Percentiles rank a stretch among this genome's conserved stretches.
Conservation (phyloP, 2,888 invertebrate species). For the Loripinus fragilis region DNA sequence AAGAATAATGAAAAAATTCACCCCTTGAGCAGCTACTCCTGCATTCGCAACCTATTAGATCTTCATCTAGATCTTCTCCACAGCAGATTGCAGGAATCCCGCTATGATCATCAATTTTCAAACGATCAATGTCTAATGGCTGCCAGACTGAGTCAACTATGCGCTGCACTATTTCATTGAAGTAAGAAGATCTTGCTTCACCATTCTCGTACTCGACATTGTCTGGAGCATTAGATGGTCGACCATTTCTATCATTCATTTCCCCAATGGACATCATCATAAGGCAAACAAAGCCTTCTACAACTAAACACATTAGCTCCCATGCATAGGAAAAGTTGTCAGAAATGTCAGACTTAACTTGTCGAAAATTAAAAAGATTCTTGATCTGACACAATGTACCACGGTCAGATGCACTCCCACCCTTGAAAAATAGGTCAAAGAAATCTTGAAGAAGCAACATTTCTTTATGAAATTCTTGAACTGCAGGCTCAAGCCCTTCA, state of each 20-base stretch:
- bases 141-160: slow-evolving; percentile 32
- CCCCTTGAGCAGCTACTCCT: slow-evolving; percentile 35
- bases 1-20: slow-evolving; percentile 41
- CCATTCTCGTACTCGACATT: not conserved
- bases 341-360: slow-evolving; percentile 45
- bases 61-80: slow-evolving; percentile 40
- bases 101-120: not conserved
- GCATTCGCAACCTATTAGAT: slow-evolving; percentile 38
- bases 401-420: slow-evolving; percentile 30
- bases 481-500: slow-evolving; percentile 48
- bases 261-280: slow-evolving; percentile 1
- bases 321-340: slow-evolving; percentile 57
- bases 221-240: slow-evolving; percentile 29
- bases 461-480: slow-evolving; percentile 58
- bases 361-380: slow-evolving; percentile 46
- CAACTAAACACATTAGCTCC: slow-evolving; percentile 46
- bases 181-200: slow-evolving; percentile 11
- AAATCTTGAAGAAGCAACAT: slow-evolving; percentile 53
- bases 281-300: slow-evolving; percentile 30
- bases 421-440: slow-evolving; percentile 47
- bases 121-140: slow-evolving; percentile 20
- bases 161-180: slow-evolving; percentile 14
- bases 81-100: slow-evolving; percentile 27
- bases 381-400: slow-evolving; percentile 42
- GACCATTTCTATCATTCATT: not conserved